Evolutionary conservation across 2,113 vertebrate species (phyloP), one percentile per base, ranked within the genome.

Genomic region (Phasianus colchicus): DNA sequence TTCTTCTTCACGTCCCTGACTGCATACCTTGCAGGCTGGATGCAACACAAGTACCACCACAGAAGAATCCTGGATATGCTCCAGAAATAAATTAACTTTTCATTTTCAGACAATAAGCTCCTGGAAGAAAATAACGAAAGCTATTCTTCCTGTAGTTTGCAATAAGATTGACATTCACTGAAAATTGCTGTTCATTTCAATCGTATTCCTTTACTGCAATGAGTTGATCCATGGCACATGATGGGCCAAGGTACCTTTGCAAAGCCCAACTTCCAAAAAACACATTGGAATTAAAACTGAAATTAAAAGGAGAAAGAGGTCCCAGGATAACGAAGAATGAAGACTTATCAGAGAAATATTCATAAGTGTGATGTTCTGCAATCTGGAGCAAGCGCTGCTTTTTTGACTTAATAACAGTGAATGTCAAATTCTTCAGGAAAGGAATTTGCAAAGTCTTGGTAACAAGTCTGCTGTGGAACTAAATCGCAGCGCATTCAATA

Each of bases 391-490:
- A 94, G 47, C 9, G 45, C 71, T 80, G 66, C 52, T 95, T 93
- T 79, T 77, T 93, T 92, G 82, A 85, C 61, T 96, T 87, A 95
- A 86, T 95, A 95, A 96, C 61, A 79, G 77, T 40, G 75, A 94
- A 91, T 86, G 79, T 96, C 88, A 97, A 75, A 86, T 92, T 91
- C 83, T 85, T 52, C 83, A 86, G 60, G 83, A 94, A 36, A 64
- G 52, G 78, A 96, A 96, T 95, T 88, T 95, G 72, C 50, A 72
- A 95, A 95, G 84, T 77, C 88, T 92, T 90, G 63, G 73, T 94
- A 92, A 89, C 67, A 79, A 45, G 91, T 67, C 57, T 96, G 71
- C 87, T 58, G 38, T 58, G 47, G 75, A 95, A 54, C 50, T 91
- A 55, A 95, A 79, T 64, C 19, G 5, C 91, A 91, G 67, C 48